Conservation (phyloP, 2,888 invertebrate genomes). For the Drosophila robusta region DNA sequence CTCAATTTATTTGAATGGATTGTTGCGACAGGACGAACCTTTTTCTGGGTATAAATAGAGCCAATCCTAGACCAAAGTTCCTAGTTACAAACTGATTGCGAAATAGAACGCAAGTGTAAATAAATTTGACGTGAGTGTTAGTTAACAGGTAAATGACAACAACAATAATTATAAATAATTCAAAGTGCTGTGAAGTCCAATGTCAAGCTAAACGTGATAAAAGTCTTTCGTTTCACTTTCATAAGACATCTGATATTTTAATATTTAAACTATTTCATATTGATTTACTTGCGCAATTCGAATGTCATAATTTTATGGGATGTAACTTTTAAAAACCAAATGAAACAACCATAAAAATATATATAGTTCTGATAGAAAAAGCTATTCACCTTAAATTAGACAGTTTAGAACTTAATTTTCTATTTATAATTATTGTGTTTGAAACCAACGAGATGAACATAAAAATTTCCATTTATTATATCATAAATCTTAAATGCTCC, state of each 20-base stretch:
- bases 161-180: background rate
- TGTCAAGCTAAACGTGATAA: background rate
- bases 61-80: slow-evolving; percentile 7
- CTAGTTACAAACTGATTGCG: slow-evolving; percentile 47
- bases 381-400: background rate
- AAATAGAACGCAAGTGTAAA: slow-evolving; percentile 16
- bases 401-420: background rate
- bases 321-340: too few species aligned
- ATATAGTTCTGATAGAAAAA: too few species aligned
- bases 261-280: too few species aligned
- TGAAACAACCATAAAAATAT: too few species aligned
- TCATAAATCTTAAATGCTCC: slow-evolving; percentile 6
- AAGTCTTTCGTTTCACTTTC: too few species aligned
- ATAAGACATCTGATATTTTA: too few species aligned
- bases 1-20: slow-evolving; percentile 27
- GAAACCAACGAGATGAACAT: background rate
- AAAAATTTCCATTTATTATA: background rate
- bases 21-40: slow-evolving; percentile 14
- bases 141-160: slow-evolving; percentile 23
- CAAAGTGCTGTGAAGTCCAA: background rate
- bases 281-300: too few species aligned
- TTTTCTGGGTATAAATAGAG: slow-evolving; percentile 65
- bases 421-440: background rate
- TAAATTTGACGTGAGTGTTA: slow-evolving; percentile 4
- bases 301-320: too few species aligned